phyloP scores from a whole-genome alignment of 2,797 vertebrate genomes.

The Pipistrellus kuhlii region DNA sequence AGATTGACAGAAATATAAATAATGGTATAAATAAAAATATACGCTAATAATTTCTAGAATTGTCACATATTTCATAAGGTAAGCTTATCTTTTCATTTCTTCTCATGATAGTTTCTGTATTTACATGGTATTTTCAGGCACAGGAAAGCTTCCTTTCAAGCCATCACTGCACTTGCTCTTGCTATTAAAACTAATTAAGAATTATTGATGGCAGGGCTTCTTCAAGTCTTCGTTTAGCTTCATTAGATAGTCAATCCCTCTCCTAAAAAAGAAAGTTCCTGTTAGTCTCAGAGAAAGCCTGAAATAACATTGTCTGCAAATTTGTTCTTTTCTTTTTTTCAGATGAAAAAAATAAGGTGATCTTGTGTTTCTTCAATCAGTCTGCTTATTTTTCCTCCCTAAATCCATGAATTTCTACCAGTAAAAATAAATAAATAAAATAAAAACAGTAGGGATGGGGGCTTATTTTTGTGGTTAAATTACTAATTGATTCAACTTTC shows the following conservation, averaged over 20 bases:
- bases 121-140: neutral
- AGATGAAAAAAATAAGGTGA: constrained; percentile 6
- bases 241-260: constrained; percentile 29
- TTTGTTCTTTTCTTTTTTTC: constrained; percentile 58
- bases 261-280: constrained; percentile 31
- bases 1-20: neutral
- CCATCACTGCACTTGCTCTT: constrained; percentile 31
- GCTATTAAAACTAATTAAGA: constrained; percentile 69
- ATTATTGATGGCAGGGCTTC: constrained; percentile 59
- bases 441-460: too few species aligned
- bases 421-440: too few species aligned
- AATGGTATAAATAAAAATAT: constrained; percentile 3
- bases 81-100: neutral
- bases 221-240: constrained; percentile 66
- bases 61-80: constrained; percentile 31
- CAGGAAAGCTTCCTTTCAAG: constrained; percentile 3
- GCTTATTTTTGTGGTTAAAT: constrained; percentile 47
- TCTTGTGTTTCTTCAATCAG: constrained; percentile 22
- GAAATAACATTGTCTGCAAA: constrained; percentile 60
- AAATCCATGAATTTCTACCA: neutral
- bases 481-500: constrained; percentile 7
- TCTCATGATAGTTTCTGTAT: neutral
- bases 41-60: neutral
- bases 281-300: constrained; percentile 34
- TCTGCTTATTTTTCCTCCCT: constrained; percentile 7